Evolutionary conservation across 1,140 invertebrate species (phyloP).

Genomic region (Drosophila sproati): DNA sequence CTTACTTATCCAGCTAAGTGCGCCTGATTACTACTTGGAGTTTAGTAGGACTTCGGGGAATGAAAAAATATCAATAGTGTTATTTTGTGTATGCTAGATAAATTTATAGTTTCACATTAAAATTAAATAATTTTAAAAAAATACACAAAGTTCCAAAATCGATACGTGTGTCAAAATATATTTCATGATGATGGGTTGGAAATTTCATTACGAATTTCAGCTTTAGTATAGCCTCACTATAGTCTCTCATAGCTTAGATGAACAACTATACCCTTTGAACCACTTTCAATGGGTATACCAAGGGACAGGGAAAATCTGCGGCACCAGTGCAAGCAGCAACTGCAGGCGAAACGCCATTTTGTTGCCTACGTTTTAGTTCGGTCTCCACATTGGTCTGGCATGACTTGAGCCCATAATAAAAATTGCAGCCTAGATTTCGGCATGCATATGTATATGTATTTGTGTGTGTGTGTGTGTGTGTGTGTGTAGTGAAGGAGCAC

Average conservation of each 20-base stretch:
- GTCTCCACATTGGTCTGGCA: slow-evolving; percentile 37
- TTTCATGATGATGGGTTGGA: no score
- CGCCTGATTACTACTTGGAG: no score
- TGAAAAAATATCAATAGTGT: no score
- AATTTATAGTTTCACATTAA: no score
- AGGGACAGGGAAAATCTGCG: neutral
- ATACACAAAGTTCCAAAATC: no score
- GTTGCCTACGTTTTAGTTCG: slow-evolving; percentile 30
- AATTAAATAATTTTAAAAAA: no score
- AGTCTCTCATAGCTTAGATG: no score
- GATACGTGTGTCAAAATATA: no score
- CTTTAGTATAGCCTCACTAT: no score
- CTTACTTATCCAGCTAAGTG: neutral
- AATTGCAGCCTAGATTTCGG: slow-evolving; percentile 50
- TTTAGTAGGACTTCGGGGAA: no score
- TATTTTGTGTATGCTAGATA: no score
- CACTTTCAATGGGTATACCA: neutral
- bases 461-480: neutral
- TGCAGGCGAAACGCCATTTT: slow-evolving; percentile 49
- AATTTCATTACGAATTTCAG: no score
- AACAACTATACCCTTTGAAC: neutral
- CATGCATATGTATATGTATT: slow-evolving; percentile 8
- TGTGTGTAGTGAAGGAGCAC: slow-evolving; percentile 33
- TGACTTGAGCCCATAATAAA: slow-evolving; percentile 57
- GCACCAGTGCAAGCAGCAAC: slow-evolving; percentile 26